A percentile compares a stretch with the other conserved stretches of the same genome.
Conservation (phyloP, 1,140 invertebrate species). For the Whitmania pigra region DNA sequence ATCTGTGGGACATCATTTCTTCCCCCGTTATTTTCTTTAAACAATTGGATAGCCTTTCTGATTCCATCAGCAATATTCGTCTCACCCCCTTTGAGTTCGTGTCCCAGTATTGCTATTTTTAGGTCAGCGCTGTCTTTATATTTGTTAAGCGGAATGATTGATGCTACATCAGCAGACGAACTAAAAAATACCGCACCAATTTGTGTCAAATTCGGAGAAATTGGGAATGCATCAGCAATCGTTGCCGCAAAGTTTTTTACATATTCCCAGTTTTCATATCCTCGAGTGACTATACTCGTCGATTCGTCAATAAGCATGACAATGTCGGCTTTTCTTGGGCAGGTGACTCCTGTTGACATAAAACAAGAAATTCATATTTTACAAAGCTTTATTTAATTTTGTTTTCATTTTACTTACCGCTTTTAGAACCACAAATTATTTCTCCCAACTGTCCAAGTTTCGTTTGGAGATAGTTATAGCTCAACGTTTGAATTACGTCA, state of each 20-base stretch:
- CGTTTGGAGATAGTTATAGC: slow-evolving; percentile 4
- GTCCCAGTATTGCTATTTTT: not conserved
- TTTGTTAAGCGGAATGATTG: not conserved
- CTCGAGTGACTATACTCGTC: slow-evolving; percentile 11
- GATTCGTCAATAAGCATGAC: slow-evolving; percentile 14
- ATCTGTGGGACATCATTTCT: not conserved
- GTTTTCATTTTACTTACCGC: not conserved
- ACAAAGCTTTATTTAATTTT: too few species aligned
- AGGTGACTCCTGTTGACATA: not conserved
- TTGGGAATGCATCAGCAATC: slow-evolving; percentile 8
- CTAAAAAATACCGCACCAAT: slow-evolving; percentile 4
- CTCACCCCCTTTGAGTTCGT: slow-evolving; percentile 9
- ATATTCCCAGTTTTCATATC: slow-evolving; percentile 7
- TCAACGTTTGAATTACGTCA: not conserved
- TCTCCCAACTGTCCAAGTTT: not conserved
- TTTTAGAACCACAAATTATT: slow-evolving; percentile 4
- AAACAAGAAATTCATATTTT: too few species aligned
- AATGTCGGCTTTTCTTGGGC: slow-evolving; percentile 14
- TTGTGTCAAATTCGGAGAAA: slow-evolving; percentile 6
- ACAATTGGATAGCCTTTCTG: not conserved
- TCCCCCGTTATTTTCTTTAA: not conserved
- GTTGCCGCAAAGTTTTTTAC: not conserved
- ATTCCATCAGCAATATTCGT: slow-evolving; percentile 18
- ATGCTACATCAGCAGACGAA: not conserved
- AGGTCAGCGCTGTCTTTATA: not conserved